Evolutionary conservation across 2,113 vertebrate species (phyloP), one percentile per base, ranked within the genome.

Genomic region (Ranitomeya variabilis): DNA sequence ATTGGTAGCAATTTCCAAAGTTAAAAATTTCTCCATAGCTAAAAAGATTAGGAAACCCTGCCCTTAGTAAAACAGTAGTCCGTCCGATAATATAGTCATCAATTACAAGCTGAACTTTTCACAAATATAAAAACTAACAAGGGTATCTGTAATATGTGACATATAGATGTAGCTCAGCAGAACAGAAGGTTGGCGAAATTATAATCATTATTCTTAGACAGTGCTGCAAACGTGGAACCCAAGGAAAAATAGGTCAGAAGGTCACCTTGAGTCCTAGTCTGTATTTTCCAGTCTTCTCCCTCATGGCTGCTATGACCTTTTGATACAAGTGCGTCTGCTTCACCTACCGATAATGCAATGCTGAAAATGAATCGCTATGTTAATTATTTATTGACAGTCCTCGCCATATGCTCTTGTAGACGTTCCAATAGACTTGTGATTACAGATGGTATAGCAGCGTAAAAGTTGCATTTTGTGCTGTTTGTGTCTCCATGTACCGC

Each of bases 311-410:
- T 21, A n/a, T 73, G 83, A 74, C 52, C 69, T 69, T 73, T 23
- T 37, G 52, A 85, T 85, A 14, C 11, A 37, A 74, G 15, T 59
- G 54, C 59, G 12, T 57, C 67, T 59, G 52, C 83, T 85, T 85
- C 67, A 85, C 81, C 81, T 83, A 83, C 67, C 69, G 31, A 85
- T 85, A 57, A 59, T 85, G 54, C 67, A 73, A 73, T 31, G 54
- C 67, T 74, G 69, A 57, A 85, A 85, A 85, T 69, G 45, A 85
- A 74, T 59, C 57, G 54, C 23, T 54, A 19, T 57, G 66, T 71
- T 85, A 85, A 85, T 85, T 73, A 74, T 74, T 85, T 85, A 85
- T 57, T 74, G 54, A 85, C 23, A 74, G 7, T 54, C 66, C 54
- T 71, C n/a, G 15, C 67, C 83, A 85, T 59, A 74, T 69, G 52